phyloP scores from a whole-genome alignment of 2,113 vertebrate genomes.

The Ctenodactylus gundi region DNA sequence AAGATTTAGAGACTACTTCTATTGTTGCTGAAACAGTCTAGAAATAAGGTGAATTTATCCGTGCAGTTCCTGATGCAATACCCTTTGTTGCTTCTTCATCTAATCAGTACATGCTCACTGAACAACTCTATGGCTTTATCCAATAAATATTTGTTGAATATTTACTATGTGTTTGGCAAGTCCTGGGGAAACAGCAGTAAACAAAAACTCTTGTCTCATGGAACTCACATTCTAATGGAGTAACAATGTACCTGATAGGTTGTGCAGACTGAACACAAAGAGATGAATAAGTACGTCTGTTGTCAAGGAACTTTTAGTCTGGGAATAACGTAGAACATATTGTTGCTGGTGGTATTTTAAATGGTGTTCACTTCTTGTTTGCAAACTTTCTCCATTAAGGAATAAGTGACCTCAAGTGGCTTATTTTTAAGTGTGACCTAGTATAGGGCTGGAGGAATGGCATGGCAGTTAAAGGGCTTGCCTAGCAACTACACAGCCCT shows the following conservation, averaged over 20 bases:
- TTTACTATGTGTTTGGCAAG: not conserved
- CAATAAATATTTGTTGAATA: not conserved
- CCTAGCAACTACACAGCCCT: no score
- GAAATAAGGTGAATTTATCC: not conserved
- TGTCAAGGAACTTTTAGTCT: not conserved
- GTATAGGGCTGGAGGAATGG: no score
- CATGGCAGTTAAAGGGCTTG: no score
- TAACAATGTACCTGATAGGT: not conserved
- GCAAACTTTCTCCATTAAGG: not conserved
- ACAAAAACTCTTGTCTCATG: not conserved
- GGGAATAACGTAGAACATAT: not conserved
- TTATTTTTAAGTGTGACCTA: not conserved
- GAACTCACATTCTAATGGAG: not conserved
- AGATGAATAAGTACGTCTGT: not conserved
- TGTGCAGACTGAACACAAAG: not conserved
- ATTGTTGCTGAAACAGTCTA: not conserved
- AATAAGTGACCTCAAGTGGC: constrained; percentile 6
- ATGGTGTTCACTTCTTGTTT: not conserved
- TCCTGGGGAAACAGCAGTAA: not conserved
- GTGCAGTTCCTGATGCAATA: not conserved
- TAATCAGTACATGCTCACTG: not conserved
- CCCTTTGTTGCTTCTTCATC: not conserved
- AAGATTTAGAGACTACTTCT: not conserved
- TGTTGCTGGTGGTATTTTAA: not conserved
- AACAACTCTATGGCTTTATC: not conserved